These are phyloP conservation scores for Chironomus striatipennis DNA, from an alignment of 1,140 invertebrate genomes.

Conservation along the genomic window DNA sequence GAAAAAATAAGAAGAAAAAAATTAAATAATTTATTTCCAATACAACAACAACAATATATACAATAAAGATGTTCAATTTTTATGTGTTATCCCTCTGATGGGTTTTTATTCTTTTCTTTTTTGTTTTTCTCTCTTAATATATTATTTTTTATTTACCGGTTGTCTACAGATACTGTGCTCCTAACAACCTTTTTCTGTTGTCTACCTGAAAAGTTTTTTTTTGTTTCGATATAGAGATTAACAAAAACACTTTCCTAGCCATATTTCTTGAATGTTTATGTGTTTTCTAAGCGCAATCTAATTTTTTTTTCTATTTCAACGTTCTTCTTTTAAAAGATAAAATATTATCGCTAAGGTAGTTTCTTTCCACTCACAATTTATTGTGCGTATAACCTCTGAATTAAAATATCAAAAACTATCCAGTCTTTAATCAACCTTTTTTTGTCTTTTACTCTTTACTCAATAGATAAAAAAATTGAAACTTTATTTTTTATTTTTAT, in stretches of 20 bases:
- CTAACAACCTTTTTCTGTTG: background rate
- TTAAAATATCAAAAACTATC: slow-evolving; percentile 7
- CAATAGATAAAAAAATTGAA: no score
- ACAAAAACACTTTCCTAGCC: slow-evolving; percentile 17
- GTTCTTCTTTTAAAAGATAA: background rate
- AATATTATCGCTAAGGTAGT: slow-evolving; percentile 17
- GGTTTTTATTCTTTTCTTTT: background rate
- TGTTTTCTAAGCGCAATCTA: background rate
- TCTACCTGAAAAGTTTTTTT: background rate
- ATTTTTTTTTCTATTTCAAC: background rate
- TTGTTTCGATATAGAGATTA: slow-evolving; percentile 16
- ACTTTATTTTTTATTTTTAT: background rate
- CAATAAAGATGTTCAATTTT: slow-evolving; percentile 19
- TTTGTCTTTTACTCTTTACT: background rate
- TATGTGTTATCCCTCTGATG: slow-evolving; percentile 16
- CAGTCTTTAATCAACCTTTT: background rate
- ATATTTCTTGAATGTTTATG: slow-evolving; percentile 15
- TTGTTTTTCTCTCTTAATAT: background rate
- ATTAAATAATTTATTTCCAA: slow-evolving; percentile 19
- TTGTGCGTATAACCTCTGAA: slow-evolving; percentile 17
- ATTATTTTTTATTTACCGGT: slow-evolving; percentile 14
- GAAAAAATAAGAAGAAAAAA: background rate
- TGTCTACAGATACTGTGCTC: background rate
- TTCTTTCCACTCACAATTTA: slow-evolving; percentile 15
- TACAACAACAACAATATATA: background rate